Percentiles rank a stretch among this genome's conserved stretches.
phyloP scores from a whole-genome alignment of 1,140 invertebrate species.

The Pseudomyrmex flavicornis region DNA sequence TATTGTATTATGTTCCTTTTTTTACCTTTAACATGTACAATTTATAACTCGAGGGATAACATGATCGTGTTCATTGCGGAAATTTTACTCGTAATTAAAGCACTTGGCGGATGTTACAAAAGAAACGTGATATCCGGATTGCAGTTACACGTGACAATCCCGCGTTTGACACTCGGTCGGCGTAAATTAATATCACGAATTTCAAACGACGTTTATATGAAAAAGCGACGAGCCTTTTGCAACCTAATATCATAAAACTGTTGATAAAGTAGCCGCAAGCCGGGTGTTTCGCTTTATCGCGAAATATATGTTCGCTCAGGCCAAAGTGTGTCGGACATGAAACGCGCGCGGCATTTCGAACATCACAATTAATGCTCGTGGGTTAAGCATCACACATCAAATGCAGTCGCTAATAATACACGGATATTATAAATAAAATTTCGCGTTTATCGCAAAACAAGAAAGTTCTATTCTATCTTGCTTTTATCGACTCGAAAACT shows the following conservation, averaged over 20 bases:
- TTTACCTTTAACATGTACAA: conserved; percentile 16
- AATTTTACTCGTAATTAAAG: conserved; percentile 45
- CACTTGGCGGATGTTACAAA: conserved; percentile 37
- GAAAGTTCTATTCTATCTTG: not conserved
- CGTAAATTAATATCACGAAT: conserved; percentile 56
- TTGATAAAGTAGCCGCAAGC: conserved; percentile 55
- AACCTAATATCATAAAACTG: conserved; percentile 55
- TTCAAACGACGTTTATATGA: conserved; percentile 55
- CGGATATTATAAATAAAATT: conserved; percentile 7
- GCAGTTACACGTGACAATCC: conserved; percentile 34
- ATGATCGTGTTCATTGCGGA: conserved; percentile 20
- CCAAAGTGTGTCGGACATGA: conserved; percentile 26
- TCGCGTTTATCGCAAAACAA: conserved; percentile 13
- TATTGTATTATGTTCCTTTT: not conserved
- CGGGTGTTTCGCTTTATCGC: conserved; percentile 33
- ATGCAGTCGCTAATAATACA: conserved; percentile 9
- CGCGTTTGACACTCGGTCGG: conserved; percentile 19
- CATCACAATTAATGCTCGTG: conserved; percentile 27
- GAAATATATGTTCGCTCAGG: conserved; percentile 22
- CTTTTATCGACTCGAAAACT: conserved; percentile 45
- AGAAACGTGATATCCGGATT: conserved; percentile 14
- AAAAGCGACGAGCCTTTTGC: conserved; percentile 52
- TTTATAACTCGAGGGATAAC: conserved; percentile 32
- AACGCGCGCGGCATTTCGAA: conserved; percentile 28
- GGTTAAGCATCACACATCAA: not conserved